Evolutionary conservation across 2,888 invertebrate genomes (phyloP), one percentile per base, ranked within the genome.

Genomic region (Mythimna lalbum): DNA sequence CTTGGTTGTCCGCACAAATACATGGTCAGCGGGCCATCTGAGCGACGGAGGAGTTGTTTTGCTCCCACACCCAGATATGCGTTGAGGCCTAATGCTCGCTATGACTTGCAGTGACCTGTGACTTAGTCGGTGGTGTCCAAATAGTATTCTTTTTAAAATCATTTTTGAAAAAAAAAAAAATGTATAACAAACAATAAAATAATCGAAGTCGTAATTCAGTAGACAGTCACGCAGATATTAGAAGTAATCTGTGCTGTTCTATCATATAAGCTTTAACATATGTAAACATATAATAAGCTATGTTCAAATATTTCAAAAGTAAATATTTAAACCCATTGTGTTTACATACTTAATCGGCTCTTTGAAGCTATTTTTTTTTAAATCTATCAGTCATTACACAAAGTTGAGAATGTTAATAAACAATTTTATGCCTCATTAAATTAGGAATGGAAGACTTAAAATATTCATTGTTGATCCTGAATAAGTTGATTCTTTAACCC

Each of bases 201-300:
- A 3, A 39, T 39, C 14, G 12, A 4, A 17, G 1, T 17, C 43
- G 0, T 50, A 50, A 12, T 12, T 14, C 33, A 61, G 31, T 23
- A 55, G 14, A 5, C 17, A n/a, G 17, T 21, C 0, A 6, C 9
- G 4, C 27, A 59, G 4, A 10, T 27, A 43, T 10, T 49, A 36
- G n/a, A 39, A n/a, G n/a, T n/a, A n/a, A n/a, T n/a, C n/a, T 5
- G 14, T 52, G 2, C 19, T 14, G 31, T 43, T 19, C 10, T 23
- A 23, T 9, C 5, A 52, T 12, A 14, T 49, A 23, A 0, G 5
- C 23, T 61, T 50, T 47, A 33, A 27, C 23, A 14, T 36, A 47
- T 0, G 10, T 21, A 83, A 76, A 74, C 67, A 81, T 82, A 31
- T 36, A 61, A 60, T 62, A 5, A 71, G 10, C 55, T 55, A 21